phyloP scores from a whole-genome alignment of 2,888 invertebrate species.

The Aphodius granarius region DNA sequence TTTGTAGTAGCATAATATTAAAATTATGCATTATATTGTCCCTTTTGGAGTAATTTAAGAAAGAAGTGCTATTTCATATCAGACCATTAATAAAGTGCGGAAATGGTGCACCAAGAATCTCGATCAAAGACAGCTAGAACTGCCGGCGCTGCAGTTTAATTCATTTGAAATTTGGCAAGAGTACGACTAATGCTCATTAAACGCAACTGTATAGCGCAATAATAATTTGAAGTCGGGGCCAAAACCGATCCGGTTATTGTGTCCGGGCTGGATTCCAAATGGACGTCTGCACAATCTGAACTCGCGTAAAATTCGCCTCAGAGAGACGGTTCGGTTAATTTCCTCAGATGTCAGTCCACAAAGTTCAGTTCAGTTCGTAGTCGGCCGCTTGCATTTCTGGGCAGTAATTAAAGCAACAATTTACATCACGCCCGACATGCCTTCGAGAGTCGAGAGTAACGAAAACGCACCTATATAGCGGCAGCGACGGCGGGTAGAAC shows the following conservation, averaged over 20 bases:
- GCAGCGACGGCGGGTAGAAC: constrained; percentile 29
- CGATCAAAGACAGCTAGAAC: neutral
- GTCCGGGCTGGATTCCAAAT: constrained; percentile 1
- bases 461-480: constrained; percentile 25
- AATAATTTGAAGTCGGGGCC: constrained; percentile 7
- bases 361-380: neutral
- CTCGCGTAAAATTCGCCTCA: neutral
- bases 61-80: neutral
- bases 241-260: neutral
- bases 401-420: constrained; percentile 24
- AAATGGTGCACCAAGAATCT: neutral
- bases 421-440: constrained; percentile 2
- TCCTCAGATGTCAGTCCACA: constrained; percentile 2
- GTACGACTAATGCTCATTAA: neutral
- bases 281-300: neutral
- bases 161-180: neutral
- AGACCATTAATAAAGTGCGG: neutral
- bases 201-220: constrained; percentile 2
- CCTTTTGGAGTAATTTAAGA: neutral
- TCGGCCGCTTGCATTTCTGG: constrained; percentile 18
- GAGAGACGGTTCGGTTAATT: constrained; percentile 1
- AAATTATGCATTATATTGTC: no score
- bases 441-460: neutral
- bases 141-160: neutral
- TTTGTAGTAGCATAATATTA: no score